phyloP scores from a whole-genome alignment of 2,113 vertebrate species.

The Phylloscopus trochiloides region DNA sequence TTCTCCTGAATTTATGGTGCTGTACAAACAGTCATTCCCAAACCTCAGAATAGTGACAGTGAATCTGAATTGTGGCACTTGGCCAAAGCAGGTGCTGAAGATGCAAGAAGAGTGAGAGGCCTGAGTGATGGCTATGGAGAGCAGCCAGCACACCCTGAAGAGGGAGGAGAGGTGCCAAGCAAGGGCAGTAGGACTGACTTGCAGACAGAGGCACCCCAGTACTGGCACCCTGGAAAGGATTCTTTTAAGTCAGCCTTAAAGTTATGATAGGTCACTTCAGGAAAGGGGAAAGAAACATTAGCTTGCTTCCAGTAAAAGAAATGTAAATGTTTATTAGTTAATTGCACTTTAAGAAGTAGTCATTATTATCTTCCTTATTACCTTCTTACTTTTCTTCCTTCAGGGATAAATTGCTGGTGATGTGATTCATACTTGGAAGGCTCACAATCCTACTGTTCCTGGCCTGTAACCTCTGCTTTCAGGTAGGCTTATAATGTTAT shows the following conservation, averaged over 20 bases:
- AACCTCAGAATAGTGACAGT: background rate
- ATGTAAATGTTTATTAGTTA: background rate
- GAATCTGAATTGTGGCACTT: background rate
- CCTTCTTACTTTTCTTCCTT: background rate
- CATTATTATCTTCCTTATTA: background rate
- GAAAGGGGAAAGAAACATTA: background rate
- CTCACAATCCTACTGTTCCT: background rate
- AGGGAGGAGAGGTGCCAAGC: background rate
- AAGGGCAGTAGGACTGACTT: background rate
- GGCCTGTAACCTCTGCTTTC: background rate
- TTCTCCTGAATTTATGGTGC: background rate
- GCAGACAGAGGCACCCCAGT: background rate
- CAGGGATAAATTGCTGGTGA: background rate
- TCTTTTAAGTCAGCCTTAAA: background rate
- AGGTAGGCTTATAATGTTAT: background rate
- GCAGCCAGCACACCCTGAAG: accelerated
- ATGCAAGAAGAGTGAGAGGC: background rate
- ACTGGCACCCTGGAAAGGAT: background rate
- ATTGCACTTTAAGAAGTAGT: background rate
- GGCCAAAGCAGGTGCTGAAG: background rate
- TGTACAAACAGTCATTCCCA: background rate
- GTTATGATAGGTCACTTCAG: background rate
- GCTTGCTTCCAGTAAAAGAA: background rate
- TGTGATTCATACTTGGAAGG: background rate
- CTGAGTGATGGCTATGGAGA: accelerated